phyloP scores from a whole-genome alignment of 2,113 vertebrate species.

The Antidorcas marsupialis region DNA sequence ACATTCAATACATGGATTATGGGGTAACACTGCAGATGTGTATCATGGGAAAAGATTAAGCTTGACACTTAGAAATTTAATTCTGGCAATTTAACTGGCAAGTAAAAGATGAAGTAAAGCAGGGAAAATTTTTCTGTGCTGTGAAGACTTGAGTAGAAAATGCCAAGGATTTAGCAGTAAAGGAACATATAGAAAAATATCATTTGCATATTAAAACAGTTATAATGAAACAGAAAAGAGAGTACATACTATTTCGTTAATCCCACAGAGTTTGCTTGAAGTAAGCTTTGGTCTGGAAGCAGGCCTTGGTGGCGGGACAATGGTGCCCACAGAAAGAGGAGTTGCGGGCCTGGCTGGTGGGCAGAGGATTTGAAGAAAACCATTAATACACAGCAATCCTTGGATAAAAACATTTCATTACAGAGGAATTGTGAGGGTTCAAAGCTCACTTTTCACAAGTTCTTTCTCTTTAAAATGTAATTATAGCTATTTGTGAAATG shows the following conservation, averaged over 20 bases:
- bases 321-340: conserved; percentile 88
- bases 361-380: conserved; percentile 76
- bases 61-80: conserved; percentile 32
- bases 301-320: conserved; percentile 94
- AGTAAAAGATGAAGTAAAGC: not conserved
- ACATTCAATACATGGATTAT: not conserved
- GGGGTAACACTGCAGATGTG: not conserved
- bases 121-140: conserved; percentile 10
- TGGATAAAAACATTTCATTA: conserved; percentile 37
- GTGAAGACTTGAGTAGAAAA: not conserved
- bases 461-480: not conserved
- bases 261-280: conserved; percentile 91
- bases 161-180: not conserved
- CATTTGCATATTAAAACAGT: conserved; percentile 42
- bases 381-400: conserved; percentile 49
- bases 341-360: conserved; percentile 87
- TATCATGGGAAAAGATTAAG: not conserved
- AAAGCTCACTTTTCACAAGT: not conserved
- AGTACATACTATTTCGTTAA: conserved; percentile 95
- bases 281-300: conserved; percentile 95
- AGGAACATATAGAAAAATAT: conserved; percentile 26
- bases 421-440: not conserved
- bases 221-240: not conserved
- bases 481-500: too few relatives aligned
- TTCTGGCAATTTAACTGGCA: not conserved